Conservation (phyloP, 2,113 vertebrate genomes). For the Callipepla squamata region DNA sequence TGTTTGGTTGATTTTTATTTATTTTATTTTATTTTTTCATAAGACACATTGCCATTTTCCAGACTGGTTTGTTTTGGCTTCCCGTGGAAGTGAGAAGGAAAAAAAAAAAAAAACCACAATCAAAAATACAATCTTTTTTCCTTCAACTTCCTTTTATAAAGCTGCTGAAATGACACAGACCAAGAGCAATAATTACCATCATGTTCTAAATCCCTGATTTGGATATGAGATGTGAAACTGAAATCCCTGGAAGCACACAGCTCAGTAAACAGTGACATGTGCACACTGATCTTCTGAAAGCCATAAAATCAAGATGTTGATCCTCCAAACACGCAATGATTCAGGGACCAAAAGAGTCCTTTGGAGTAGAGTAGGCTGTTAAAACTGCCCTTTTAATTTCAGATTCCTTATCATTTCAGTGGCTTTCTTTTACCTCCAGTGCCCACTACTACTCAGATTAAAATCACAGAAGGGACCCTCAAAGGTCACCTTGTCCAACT, state of each 20-base stretch:
- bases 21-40: background rate
- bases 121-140: background rate
- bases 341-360: background rate
- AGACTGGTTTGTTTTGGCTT: constrained; percentile 64
- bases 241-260: background rate
- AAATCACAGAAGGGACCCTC: too few relatives aligned
- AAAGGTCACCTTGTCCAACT: too few relatives aligned
- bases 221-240: background rate
- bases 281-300: background rate
- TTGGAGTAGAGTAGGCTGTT: background rate
- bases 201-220: background rate
- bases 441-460: background rate
- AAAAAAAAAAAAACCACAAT: background rate
- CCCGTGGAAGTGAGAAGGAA: background rate
- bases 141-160: background rate
- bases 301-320: background rate
- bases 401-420: background rate
- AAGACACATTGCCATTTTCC: constrained; percentile 34
- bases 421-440: background rate
- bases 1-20: background rate
- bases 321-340: background rate
- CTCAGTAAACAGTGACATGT: background rate
- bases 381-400: background rate
- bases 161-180: background rate
- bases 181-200: background rate